Conservation (phyloP, 2,888 invertebrate species). For the Cephus rjabovi region DNA sequence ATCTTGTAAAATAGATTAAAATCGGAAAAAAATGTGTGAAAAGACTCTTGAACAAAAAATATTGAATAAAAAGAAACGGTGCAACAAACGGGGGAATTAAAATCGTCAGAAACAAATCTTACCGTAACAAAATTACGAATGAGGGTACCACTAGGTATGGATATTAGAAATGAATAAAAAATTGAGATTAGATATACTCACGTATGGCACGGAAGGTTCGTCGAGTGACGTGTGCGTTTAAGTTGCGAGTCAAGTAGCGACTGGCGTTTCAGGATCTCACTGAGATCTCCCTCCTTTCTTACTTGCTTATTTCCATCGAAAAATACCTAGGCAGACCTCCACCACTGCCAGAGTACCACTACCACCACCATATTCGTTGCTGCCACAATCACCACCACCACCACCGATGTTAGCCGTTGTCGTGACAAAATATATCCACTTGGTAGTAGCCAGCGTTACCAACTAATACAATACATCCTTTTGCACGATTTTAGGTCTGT, state of each 20-base stretch:
- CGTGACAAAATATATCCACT: not conserved
- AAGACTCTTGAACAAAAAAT: not conserved
- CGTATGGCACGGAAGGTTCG: conserved; percentile 17
- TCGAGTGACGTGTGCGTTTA: conserved; percentile 49
- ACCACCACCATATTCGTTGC: conserved; percentile 12
- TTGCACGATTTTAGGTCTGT: not conserved
- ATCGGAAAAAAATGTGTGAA: not conserved
- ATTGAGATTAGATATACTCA: not conserved
- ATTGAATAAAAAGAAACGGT: not conserved
- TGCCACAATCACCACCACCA: not conserved
- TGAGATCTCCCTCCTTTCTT: conserved; percentile 44
- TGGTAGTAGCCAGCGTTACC: not conserved
- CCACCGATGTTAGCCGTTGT: not conserved
- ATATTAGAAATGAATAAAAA: not conserved
- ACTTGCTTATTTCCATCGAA: conserved; percentile 15
- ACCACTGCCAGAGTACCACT: conserved; percentile 18
- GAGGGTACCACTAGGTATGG: not conserved
- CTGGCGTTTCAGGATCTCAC: conserved; percentile 46
- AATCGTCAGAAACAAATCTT: not conserved
- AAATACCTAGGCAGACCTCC: conserved; percentile 9
- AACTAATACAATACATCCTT: not conserved
- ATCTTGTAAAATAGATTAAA: not conserved
- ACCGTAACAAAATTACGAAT: not conserved
- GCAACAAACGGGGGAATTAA: not conserved
- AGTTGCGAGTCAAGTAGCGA: conserved; percentile 63